Percentiles rank a stretch among this genome's conserved stretches.
These are phyloP conservation scores for Unio pictorum DNA, from an alignment of 2,888 invertebrate genomes.

Conservation along the genomic window DNA sequence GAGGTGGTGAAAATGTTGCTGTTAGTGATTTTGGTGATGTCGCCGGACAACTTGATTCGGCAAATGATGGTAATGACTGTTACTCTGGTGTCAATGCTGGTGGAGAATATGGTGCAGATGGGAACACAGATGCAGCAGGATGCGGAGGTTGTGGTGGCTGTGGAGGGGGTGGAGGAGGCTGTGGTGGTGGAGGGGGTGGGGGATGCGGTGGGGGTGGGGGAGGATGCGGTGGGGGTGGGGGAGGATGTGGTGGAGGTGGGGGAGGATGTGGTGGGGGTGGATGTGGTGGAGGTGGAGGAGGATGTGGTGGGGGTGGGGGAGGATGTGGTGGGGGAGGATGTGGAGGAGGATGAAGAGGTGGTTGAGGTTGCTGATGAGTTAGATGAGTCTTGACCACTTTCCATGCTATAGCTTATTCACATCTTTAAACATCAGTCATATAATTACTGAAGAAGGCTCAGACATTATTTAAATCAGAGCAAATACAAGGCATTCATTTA, in stretches of 20 bases:
- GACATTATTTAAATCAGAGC: no score
- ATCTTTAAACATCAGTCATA: no score
- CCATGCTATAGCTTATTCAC: no score
- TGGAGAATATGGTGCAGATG: conserved; percentile 1
- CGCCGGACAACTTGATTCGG: background rate
- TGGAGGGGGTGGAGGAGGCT: conserved; percentile 5
- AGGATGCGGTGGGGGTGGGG: conserved; percentile 6
- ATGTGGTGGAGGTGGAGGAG: conserved; percentile 6
- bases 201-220: conserved; percentile 10
- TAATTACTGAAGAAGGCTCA: no score
- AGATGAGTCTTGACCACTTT: background rate
- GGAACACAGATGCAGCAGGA: conserved; percentile 3
- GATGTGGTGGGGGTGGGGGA: conserved; percentile 10
- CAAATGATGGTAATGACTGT: conserved; percentile 3
- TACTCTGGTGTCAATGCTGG: background rate
- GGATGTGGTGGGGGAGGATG: conserved; percentile 10
- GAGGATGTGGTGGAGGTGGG: conserved; percentile 4
- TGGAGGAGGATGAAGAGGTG: conserved; percentile 4
- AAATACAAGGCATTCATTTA: no score
- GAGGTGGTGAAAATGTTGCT: background rate
- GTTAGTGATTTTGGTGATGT: conserved; percentile 4
- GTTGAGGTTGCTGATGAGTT: conserved; percentile 4
- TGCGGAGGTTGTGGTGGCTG: conserved; percentile 1
- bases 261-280: background rate
- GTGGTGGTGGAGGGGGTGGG: conserved; percentile 9